Base-by-base conservation (phyloP, 2,888 invertebrate species). In the Agrotis segetum region DNA sequence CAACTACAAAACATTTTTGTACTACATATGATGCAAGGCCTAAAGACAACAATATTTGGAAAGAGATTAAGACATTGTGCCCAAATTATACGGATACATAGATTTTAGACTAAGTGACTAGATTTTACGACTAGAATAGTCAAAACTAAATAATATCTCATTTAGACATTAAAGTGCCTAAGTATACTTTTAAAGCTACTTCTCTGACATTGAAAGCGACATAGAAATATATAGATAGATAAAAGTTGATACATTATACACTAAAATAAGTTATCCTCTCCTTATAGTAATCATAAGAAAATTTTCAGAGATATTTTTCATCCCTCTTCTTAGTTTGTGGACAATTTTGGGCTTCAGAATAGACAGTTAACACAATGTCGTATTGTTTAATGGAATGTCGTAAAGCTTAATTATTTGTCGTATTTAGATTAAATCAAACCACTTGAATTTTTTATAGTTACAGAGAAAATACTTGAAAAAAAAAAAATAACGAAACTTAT, bases 281-380 rank as follows among this genome's bases (percentile, higher is more conserved):
- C 95, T 95, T 95, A 95, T 85, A 91, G 90, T 96, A 95, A 95
- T 96, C 96, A 96, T 96, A 96, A 96, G 96, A 96, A 94, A 95
- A 93, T 92, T 90, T 88, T 88, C 84, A 81, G 91, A 90, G 91
- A 91, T 84, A 63, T 69, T 76, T 68, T 78, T 71, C 85, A 88
- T 89, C 85, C 87, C 84, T 72, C 64, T 84, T 77, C 81, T 77
- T 77, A 71, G 71, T 78, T 83, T 76, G 69, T 83, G 81, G 73
- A 84, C 77, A 79, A 85, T 80, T 81, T 79, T 78, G 65, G 19
- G 34, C 61, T 53, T 24, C 24, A 17, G 52, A 71, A 34, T 19
- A 53, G 13, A 44, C 6, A 14, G 49, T 74, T 55, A 60, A 56
- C 29, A 11, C 6, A 47, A 17, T 55, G 59, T 63, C 17, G 49